phyloP scores from a whole-genome alignment of 2,797 vertebrate species.

The Glyptemys insculpta region DNA sequence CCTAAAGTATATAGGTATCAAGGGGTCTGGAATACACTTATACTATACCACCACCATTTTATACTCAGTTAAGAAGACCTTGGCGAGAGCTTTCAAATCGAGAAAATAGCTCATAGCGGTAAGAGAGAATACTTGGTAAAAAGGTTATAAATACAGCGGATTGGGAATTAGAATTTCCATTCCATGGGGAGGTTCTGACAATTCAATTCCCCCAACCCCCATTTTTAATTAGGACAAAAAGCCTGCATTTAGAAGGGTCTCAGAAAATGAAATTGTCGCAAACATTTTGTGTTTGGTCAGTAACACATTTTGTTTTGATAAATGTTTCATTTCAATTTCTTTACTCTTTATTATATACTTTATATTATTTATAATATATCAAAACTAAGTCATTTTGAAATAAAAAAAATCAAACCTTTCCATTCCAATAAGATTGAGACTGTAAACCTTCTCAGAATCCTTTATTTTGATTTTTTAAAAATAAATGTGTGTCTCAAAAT shows the following conservation, averaged over 20 bases:
- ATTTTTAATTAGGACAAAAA: neutral
- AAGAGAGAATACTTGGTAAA: neutral
- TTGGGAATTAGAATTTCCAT: neutral
- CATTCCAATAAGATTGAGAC: neutral
- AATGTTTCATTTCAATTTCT: no score
- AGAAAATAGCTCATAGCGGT: neutral
- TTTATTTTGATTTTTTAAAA: neutral
- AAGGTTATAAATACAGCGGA: neutral
- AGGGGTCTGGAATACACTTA: neutral
- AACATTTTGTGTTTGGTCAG: no score
- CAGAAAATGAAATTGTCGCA: no score
- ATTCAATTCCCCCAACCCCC: no score
- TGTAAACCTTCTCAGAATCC: neutral
- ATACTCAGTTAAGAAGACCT: neutral
- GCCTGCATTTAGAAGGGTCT: neutral
- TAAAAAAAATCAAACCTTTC: neutral
- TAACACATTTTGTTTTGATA: neutral
- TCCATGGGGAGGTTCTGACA: neutral
- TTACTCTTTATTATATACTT: no score
- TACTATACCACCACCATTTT: neutral
- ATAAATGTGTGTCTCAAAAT: neutral
- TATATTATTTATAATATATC: neutral
- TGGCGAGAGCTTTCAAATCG: neutral
- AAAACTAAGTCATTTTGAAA: neutral
- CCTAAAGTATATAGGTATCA: neutral